Evolutionary conservation across 2,113 vertebrate species (phyloP), one percentile per base, ranked within the genome.

Genomic region (Trachemys scripta): DNA sequence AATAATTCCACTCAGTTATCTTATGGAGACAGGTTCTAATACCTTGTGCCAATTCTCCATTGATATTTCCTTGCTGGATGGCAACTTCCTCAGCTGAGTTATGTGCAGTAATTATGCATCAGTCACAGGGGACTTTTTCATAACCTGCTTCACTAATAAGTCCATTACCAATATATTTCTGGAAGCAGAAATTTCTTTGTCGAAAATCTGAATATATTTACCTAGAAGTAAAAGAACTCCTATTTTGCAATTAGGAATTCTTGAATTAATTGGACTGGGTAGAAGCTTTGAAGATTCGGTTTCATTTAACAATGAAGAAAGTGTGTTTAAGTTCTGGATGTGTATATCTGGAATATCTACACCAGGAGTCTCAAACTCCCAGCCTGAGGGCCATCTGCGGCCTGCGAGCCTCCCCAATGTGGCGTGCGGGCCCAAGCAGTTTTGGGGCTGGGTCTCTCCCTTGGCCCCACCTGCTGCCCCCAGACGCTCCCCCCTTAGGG

Each of bases 1-100:
- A 94, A 59, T 62, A 91, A 86, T 92, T 93, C 0, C 1, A 88
- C 86, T 92, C 82, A 76, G 85, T 95, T 97, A 97, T 95, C 50
- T 35, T 53, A 88, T 57, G 92, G 87, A 83, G 92, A n/a, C 89
- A 96, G 88, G 96, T 87, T 49, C 88, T 94, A 86, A 87, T 83
- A 94, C 85, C 11, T 87, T 56, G 1, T 45, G 45, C 80, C 78
- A 95, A 51, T 8, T 76, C 90, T 87, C 56, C 53, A 89, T 1
- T n/a, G 59, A 90, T 80, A 24, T 88, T 75, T 96, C 94, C 72
- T 93, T 75, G 85, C 85, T 95, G 88, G 62, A 90, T 83, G 85
- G 62, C 90, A 92, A 29, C 42, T 94, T 92, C 51, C 69, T 91
- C 56, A 83, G 72, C 78, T 69, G 38, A 80, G 31, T 82, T 56